phyloP scores from a whole-genome alignment of 2,797 vertebrate genomes.

The Valencia hispanica region DNA sequence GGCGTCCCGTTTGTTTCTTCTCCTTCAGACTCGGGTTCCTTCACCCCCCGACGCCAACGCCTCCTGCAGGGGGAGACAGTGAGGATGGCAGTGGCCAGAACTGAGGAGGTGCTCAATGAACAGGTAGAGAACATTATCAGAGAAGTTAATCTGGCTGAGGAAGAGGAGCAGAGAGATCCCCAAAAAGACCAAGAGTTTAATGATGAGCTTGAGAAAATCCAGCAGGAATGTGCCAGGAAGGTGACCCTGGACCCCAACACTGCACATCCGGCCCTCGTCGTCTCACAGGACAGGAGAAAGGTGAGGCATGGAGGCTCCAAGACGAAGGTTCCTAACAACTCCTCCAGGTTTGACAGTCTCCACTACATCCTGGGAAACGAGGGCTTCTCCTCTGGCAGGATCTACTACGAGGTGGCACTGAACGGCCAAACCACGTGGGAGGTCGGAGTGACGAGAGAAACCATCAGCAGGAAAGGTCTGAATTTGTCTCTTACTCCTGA shows the following conservation, averaged over 20 bases:
- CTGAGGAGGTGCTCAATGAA: background rate
- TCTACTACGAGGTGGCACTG: conserved; percentile 11
- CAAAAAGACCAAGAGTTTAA: background rate
- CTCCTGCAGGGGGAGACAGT: background rate
- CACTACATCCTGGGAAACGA: conserved; percentile 17
- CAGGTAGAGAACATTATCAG: conserved; percentile 4
- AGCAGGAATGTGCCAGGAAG: background rate
- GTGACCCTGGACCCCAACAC: conserved; percentile 21
- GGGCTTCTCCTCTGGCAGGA: conserved; percentile 9
- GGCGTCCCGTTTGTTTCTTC: background rate
- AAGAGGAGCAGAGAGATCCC: background rate
- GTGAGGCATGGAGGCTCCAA: conserved; percentile 1
- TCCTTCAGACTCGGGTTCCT: background rate
- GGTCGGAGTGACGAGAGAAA: conserved; percentile 7
- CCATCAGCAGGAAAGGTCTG: background rate
- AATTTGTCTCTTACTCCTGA: conserved; percentile 23
- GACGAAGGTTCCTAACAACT: background rate
- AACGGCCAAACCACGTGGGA: conserved; percentile 8
- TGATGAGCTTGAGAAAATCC: conserved; percentile 1
- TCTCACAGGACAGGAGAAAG: conserved; percentile 13
- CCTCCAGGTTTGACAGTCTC: conserved; percentile 12
- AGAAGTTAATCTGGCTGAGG: rapidly evolving
- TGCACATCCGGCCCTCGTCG: conserved; percentile 9
- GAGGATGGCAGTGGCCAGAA: background rate
- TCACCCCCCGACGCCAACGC: rapidly evolving